Evolutionary conservation across 2,797 vertebrate genomes (phyloP), one percentile per base, ranked within the genome.

Genomic region (Notolepis coatsorum): DNA sequence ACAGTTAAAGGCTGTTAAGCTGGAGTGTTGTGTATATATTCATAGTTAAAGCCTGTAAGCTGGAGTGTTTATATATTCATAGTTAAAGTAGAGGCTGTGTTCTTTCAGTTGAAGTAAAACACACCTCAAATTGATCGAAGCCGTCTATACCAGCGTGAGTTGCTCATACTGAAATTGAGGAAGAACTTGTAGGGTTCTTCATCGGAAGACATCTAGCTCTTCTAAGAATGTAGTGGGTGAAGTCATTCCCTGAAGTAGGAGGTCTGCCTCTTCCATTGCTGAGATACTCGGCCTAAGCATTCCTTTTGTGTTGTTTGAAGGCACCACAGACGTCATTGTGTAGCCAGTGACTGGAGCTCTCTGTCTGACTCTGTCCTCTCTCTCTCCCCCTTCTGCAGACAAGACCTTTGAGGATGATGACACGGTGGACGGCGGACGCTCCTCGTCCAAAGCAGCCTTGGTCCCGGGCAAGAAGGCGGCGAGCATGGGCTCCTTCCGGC

Each of bases 331-430:
- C n/a, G 24, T 65, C 4, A 2, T 52, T 65, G 53, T 65, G 18
- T 2, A 1, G 24, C 30, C 37, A 38, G 18, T 71, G 68, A 76
- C 59, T 39, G 0, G 3, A 49, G 1, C 8, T 2, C 20, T 61
- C 18, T n/a, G 4, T 18, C 3, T 46, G 20, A 49, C 10, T 18
- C 3, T 46, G 20, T 53, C 10, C 35, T 31, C 4, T 13, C 43
- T 49, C 35, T 23, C 50, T n/a, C 64, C n/a, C 49, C 49, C 18
- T 75, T 87, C 60, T 45, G n/a, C 75, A 97, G 97, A 97, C 91
- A 97, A 96, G 86, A 97, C 91, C 93, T 95, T 97, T 27, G 96
- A 98, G 76, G 97, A 98, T 88, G 96, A 97, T 61, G 96, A 98
- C 53, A 97, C 96, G 4, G 93, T 95, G 93, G 96, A 98, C 81